Evolutionary conservation across 2,888 invertebrate species (phyloP), one percentile per base, ranked within the genome.

Genomic region (Acanthoscelides obtectus): DNA sequence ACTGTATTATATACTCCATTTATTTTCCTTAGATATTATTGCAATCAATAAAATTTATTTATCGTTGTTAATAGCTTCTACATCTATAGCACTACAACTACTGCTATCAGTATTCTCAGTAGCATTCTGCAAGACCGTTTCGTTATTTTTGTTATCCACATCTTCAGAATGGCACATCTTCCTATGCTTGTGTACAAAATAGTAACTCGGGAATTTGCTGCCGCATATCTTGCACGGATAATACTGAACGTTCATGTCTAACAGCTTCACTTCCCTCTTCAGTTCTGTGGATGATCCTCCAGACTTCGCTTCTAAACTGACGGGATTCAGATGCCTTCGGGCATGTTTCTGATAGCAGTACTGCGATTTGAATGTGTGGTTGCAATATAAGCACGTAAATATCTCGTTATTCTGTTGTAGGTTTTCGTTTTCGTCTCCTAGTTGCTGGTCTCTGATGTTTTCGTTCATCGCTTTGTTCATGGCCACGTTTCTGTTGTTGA

Each of bases 211-310:
- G 84, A 96, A 96, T 84, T 96, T 96, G 79, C 91, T 94, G 21
- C 96, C 96, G 85, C 96, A 96, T 0, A 94, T 95, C 86, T 96
- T 96, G 86, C 96, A 96, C 0, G 96, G 96, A 86, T 96, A 96
- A 86, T 96, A 96, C 84, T 96, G 96, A 0, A 96, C 90, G 80
- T 95, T 92, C 84, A 94, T 89, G 79, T 93, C 93, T 69, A 92
- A 83, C 3, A 91, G 87, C 70, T 90, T 87, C 0, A 91, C 91
- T 79, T 91, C 91, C 6, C 90, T 85, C 68, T 88, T 86, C 3
- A 22, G 21, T 72, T 78, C 81, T 72, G 82, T 79, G 73, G 78
- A 77, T 3, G 74, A 79, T 73, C 78, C 77, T 3, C 73, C 75
- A 17, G 74, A 69, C 75, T 82, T 84, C 22, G 79, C 77, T 71